These are phyloP conservation scores for Andricus grossulariae DNA, from an alignment of 1,140 invertebrate species.

Conservation along the genomic window DNA sequence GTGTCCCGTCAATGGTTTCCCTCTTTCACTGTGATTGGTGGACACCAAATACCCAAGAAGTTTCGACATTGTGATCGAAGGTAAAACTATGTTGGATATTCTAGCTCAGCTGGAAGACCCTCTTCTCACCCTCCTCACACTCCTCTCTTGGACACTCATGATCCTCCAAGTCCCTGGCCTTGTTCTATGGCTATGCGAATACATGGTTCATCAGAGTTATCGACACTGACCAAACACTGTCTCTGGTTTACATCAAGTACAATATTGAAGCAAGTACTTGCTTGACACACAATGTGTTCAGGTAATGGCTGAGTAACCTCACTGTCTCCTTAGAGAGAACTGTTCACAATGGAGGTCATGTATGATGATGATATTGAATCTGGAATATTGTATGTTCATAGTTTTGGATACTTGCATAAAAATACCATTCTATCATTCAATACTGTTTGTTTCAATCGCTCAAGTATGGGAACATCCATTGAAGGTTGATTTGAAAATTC, in stretches of 20 bases:
- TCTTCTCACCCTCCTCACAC: slow-evolving; percentile 43
- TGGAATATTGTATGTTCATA: neutral
- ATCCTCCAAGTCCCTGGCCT: slow-evolving; percentile 37
- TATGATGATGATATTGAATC: neutral
- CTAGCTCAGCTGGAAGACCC: slow-evolving; percentile 60
- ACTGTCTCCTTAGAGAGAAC: slow-evolving; percentile 53
- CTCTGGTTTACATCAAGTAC: slow-evolving; percentile 61
- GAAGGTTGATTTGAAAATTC: slow-evolving; percentile 15
- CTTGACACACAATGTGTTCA: slow-evolving; percentile 57
- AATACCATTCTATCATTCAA: neutral
- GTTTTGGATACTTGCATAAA: neutral
- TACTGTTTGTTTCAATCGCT: neutral
- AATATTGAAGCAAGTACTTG: slow-evolving; percentile 60
- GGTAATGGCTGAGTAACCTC: slow-evolving; percentile 59
- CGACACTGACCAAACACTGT: slow-evolving; percentile 60
- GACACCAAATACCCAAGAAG: slow-evolving; percentile 52
- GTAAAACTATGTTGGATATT: slow-evolving; percentile 66
- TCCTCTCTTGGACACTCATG: slow-evolving; percentile 39
- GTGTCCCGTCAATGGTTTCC: slow-evolving; percentile 40
- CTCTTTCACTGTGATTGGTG: slow-evolving; percentile 60
- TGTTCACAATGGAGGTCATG: slow-evolving; percentile 47
- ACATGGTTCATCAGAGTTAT: slow-evolving; percentile 60
- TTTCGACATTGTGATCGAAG: slow-evolving; percentile 56
- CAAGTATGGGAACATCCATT: neutral
- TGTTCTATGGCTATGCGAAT: slow-evolving; percentile 45